Percentiles rank a stretch among this genome's conserved stretches.
These are phyloP conservation scores for Sorex araneus DNA, from an alignment of 2,113 vertebrate genomes.

Conservation along the genomic window DNA sequence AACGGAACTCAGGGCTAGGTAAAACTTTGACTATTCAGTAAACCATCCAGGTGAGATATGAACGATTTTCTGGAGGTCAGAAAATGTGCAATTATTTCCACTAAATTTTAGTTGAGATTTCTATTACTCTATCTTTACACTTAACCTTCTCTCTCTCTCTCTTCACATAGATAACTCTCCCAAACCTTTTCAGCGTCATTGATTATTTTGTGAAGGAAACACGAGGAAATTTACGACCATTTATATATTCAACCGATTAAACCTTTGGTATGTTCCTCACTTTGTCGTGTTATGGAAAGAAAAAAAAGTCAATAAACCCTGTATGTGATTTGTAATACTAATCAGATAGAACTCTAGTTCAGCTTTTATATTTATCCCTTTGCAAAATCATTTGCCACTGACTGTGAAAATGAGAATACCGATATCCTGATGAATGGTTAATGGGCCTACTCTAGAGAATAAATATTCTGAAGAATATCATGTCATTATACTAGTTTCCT, in stretches of 20 bases:
- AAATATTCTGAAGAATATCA: background rate
- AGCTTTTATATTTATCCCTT: constrained; percentile 29
- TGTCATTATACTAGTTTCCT: background rate
- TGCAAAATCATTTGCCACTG: constrained; percentile 19
- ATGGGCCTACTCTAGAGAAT: background rate
- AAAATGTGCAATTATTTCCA: background rate
- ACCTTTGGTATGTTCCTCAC: constrained; percentile 68
- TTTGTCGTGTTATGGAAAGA: background rate
- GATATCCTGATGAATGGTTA: background rate
- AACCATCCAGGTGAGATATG: background rate
- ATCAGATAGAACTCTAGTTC: background rate
- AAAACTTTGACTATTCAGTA: constrained; percentile 17
- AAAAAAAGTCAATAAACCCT: background rate
- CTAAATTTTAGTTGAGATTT: background rate
- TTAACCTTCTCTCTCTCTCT: constrained; percentile 1
- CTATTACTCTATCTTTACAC: background rate
- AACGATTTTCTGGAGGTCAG: background rate
- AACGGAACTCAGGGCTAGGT: background rate
- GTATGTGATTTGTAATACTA: constrained; percentile 17
- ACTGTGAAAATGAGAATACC: background rate
- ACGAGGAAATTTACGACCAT: constrained; percentile 84
- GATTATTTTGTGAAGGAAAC: constrained; percentile 87
- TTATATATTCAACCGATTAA: constrained; percentile 61
- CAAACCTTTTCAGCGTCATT: constrained; percentile 87
- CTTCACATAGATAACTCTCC: constrained; percentile 82